These are phyloP conservation scores for Myopa testacea DNA, from an alignment of 2,888 invertebrate genomes.

Conservation along the genomic window DNA sequence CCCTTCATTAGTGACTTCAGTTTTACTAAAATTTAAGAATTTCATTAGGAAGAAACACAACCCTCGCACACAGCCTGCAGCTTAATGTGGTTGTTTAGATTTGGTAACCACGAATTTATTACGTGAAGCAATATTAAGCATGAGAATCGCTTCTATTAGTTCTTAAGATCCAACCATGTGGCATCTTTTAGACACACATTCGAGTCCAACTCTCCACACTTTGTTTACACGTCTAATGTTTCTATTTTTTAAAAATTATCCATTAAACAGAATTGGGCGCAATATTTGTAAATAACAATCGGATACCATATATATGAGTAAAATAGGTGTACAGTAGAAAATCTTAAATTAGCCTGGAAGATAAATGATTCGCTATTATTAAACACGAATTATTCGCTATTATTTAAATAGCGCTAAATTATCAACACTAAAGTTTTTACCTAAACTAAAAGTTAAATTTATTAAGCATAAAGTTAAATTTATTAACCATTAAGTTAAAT, in stretches of 20 bases:
- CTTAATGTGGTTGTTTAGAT: slow-evolving; percentile 8
- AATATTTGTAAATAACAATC: slow-evolving; percentile 10
- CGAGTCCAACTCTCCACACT: background rate
- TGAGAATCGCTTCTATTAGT: background rate
- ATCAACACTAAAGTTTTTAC: no score
- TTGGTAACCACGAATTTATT: background rate
- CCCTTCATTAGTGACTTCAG: slow-evolving; percentile 20
- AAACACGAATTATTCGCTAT: no score
- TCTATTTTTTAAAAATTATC: slow-evolving; percentile 14
- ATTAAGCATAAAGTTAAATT: no score
- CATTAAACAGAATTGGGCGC: background rate
- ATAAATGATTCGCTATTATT: no score
- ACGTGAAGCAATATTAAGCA: slow-evolving; percentile 4
- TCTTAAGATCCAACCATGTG: no score
- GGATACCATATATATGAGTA: no score
- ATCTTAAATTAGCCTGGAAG: no score
- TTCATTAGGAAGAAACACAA: slow-evolving; percentile 1
- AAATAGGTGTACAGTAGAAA: no score
- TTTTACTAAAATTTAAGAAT: background rate
- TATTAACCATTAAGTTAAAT: no score
- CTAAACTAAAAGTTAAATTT: no score
- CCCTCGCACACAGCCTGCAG: slow-evolving; percentile 28
- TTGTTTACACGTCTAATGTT: slow-evolving; percentile 11
- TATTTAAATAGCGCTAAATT: no score
- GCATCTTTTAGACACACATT: background rate